These are phyloP conservation scores for Philopedon plagiatum DNA, from an alignment of 2,888 invertebrate species.

Conservation along the genomic window DNA sequence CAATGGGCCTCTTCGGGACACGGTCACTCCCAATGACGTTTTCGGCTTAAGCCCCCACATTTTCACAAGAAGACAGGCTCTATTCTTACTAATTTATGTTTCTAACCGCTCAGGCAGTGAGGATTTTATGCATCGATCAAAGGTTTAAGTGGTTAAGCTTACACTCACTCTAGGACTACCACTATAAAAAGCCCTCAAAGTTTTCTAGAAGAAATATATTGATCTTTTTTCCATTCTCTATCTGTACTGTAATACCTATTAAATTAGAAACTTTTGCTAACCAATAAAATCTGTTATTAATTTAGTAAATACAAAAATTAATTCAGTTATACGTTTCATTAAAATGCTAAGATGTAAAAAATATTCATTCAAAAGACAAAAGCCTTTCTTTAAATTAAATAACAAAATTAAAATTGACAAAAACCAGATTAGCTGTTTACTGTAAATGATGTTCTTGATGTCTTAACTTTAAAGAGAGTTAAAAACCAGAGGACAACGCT, in stretches of 20 bases:
- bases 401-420: constrained; percentile 15
- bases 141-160: constrained; percentile 34
- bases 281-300: too few species aligned
- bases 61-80: constrained; percentile 51
- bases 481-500: constrained; percentile 44
- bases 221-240: too few species aligned
- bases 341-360: background rate
- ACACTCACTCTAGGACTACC: constrained; percentile 26
- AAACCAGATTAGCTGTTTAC: constrained; percentile 17
- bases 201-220: constrained; percentile 13
- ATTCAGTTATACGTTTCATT: too few species aligned
- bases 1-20: constrained; percentile 46
- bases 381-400: background rate
- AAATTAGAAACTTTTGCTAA: too few species aligned
- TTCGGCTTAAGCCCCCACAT: constrained; percentile 54
- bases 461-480: constrained; percentile 28
- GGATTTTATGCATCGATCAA: constrained; percentile 48
- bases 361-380: background rate
- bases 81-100: constrained; percentile 58
- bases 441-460: constrained; percentile 24
- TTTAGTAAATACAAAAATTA: too few species aligned
- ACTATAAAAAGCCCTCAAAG: constrained; percentile 31
- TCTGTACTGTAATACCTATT: too few species aligned
- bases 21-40: constrained; percentile 53
- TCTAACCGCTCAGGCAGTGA: constrained; percentile 30